Evolutionary conservation across 2,113 vertebrate species (phyloP).

Genomic region (Rhinichthys klamathensis): DNA sequence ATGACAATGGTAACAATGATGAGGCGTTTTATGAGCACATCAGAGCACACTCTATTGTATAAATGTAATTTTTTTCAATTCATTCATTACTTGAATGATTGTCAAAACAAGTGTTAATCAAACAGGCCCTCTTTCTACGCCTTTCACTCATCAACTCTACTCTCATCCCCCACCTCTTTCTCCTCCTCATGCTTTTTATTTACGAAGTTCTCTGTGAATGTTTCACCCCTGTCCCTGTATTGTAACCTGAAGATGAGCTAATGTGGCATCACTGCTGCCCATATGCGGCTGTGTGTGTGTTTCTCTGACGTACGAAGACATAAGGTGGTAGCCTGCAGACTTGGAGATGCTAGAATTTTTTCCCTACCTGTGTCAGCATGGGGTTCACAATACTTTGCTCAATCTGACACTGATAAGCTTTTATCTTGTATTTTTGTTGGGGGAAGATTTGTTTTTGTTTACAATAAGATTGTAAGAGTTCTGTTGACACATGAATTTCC

Average conservation of each 20-base stretch:
- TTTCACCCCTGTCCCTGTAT: conserved; percentile 43
- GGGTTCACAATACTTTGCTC: conserved; percentile 6
- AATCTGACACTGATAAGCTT: conserved; percentile 8
- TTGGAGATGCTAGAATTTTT: conserved; percentile 22
- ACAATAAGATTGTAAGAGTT: not conserved
- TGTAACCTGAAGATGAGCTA: conserved; percentile 64
- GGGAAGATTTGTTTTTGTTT: not conserved
- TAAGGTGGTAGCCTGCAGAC: conserved; percentile 49
- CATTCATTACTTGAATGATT: not conserved
- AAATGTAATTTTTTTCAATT: not conserved
- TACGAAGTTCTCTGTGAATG: conserved; percentile 30
- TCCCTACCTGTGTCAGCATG: not conserved
- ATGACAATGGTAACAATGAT: not conserved
- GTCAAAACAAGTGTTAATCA: conserved; percentile 25
- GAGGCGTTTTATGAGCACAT: not conserved
- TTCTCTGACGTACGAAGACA: conserved; percentile 35
- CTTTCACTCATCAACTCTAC: conserved; percentile 46
- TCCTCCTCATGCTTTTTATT: conserved; percentile 25
- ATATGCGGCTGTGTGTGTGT: conserved; percentile 36
- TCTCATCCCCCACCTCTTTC: conserved; percentile 42
- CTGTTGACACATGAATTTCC: not conserved
- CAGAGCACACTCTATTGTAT: not conserved
- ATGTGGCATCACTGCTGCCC: conserved; percentile 57
- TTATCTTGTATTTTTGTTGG: not conserved
- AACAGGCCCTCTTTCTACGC: conserved; percentile 5